These are phyloP conservation scores for Phoxinus dragarum DNA, from an alignment of 2,797 vertebrate genomes.

Conservation along the genomic window DNA sequence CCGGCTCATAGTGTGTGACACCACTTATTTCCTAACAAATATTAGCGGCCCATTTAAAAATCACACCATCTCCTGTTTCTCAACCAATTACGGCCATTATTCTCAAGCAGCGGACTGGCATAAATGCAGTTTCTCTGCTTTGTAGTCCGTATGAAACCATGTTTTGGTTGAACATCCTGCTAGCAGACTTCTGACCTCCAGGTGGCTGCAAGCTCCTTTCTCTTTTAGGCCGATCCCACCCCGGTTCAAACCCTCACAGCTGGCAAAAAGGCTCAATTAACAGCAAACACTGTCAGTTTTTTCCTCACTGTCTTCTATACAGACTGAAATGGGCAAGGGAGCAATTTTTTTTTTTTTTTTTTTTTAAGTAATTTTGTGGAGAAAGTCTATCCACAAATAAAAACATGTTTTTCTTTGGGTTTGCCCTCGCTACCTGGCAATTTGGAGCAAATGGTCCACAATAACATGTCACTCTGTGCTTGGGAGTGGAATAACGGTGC, in stretches of 20 bases:
- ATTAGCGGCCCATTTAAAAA: neutral
- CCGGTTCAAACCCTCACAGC: neutral
- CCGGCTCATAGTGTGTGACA: slow-evolving; percentile 6
- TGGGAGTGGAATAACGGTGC: neutral
- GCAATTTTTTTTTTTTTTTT: neutral
- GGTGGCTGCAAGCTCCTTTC: slow-evolving; percentile 11
- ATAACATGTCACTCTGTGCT: neutral
- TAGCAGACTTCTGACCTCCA: slow-evolving; percentile 19
- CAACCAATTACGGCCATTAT: neutral
- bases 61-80: neutral
- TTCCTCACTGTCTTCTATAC: neutral
- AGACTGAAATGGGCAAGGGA: slow-evolving; percentile 13
- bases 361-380: slow-evolving; percentile 3
- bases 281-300: neutral
- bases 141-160: slow-evolving; percentile 13
- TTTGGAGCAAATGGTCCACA: neutral
- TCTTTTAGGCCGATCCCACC: neutral
- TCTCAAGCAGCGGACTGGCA: neutral
- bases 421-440: neutral
- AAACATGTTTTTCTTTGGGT: slow-evolving; percentile 7
- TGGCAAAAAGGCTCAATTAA: slow-evolving; percentile 39
- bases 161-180: slow-evolving; percentile 14
- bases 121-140: neutral
- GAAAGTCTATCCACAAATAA: slow-evolving; percentile 6
- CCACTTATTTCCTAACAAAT: neutral